Conservation (phyloP, 1,140 invertebrate species). For the Lucilia sericata region DNA sequence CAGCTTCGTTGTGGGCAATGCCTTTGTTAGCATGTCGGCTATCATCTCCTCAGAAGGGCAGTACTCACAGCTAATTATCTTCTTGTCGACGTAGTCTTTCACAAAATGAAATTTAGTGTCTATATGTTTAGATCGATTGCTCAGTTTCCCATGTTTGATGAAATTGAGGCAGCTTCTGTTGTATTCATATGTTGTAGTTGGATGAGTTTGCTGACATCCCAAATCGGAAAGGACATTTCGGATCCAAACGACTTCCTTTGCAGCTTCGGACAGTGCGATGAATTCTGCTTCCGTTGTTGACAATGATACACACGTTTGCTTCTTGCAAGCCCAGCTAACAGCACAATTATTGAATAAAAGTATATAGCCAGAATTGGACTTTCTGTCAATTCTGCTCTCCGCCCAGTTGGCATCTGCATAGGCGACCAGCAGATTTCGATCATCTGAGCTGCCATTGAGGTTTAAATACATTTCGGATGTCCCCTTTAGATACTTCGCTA, state of each 20-base stretch:
- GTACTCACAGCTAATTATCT: slow-evolving; percentile 40
- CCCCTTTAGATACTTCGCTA: slow-evolving; percentile 67
- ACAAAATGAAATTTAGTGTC: slow-evolving; percentile 49
- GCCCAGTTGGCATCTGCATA: slow-evolving; percentile 54
- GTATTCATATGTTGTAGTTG: slow-evolving; percentile 42
- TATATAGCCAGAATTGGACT: slow-evolving; percentile 51
- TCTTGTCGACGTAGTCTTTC: slow-evolving; percentile 49
- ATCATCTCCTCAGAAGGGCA: slow-evolving; percentile 50
- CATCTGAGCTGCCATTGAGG: background rate
- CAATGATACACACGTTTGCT: slow-evolving; percentile 52
- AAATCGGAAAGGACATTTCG: slow-evolving; percentile 46
- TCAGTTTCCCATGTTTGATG: slow-evolving; percentile 56
- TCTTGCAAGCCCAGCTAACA: slow-evolving; percentile 51
- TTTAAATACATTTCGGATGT: slow-evolving; percentile 54
- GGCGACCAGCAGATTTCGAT: slow-evolving; percentile 27
- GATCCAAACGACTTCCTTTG: slow-evolving; percentile 52
- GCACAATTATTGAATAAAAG: slow-evolving; percentile 46
- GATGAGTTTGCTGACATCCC: background rate
- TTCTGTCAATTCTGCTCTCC: slow-evolving; percentile 50
- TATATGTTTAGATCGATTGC: slow-evolving; percentile 49
- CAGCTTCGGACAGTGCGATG: slow-evolving; percentile 48
- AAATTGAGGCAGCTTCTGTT: slow-evolving; percentile 47
- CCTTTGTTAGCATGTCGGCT: slow-evolving; percentile 53
- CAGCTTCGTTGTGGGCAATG: slow-evolving; percentile 45
- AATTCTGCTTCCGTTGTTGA: slow-evolving; percentile 53